Base-by-base conservation (phyloP, 1,140 invertebrate species). In the Polyergus mexicanus region DNA sequence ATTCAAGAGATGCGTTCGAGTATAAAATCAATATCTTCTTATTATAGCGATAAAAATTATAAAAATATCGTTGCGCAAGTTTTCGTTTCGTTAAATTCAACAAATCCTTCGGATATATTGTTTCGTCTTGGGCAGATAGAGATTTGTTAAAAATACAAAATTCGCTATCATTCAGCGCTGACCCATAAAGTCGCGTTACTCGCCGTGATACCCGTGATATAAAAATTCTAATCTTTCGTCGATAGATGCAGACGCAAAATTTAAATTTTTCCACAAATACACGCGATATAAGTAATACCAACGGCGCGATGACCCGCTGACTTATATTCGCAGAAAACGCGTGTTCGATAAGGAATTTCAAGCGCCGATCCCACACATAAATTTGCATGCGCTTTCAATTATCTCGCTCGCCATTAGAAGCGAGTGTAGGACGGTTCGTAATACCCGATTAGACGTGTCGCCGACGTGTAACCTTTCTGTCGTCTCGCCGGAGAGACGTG, bases 351-450 rank as follows among this genome's bases (percentile, higher is more conserved):
- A 86, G 83, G 88, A 90, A 90, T 90, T 90, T 84, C 22, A 84
- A 87, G 51, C 44, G 90, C 91, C 91, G 89, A 87, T 91, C 89
- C 87, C 90, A 86, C 90, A 86, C 81, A 91, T 90, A 88, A 91
- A 92, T 92, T 91, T 91, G 88, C 92, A 92, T 93, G 89, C 72
- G 87, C 88, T 89, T 89, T 91, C 91, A 91, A 92, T 90, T 85
- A 88, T 88, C 60, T 85, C 54, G 68, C 60, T n/a, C 69, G 60
- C 84, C 32, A 71, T 78, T 44, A 51, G 25, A 41, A 69, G 72
- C 65, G 41, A 22, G 41, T 74, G 38, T 54, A 71, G 41, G 56
- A 80, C 32, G 51, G 44, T 35, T 51, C 32, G 28, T 74, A 77
- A 75, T 85, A 62, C 22, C 56, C 54, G 65, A 85, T 89, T 88